Conservation (phyloP, 53 echinoderm and acorn worm genomes). For the Paelopatides confundens region DNA sequence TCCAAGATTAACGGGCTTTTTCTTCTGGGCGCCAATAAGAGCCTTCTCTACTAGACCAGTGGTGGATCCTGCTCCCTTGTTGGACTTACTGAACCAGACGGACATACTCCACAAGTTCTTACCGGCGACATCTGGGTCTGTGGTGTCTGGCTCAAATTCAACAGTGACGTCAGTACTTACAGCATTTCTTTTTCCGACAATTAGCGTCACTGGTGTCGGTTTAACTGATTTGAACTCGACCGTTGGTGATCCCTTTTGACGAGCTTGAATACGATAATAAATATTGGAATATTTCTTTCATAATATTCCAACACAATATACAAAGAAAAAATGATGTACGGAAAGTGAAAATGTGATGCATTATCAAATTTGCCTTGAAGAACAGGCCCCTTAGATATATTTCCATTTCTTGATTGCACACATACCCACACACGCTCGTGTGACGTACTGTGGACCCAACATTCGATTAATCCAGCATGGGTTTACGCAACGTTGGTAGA, state of each 20-base stretch:
- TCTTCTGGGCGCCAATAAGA: background rate
- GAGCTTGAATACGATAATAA: too few relatives aligned
- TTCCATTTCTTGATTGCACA: too few relatives aligned
- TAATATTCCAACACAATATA: background rate
- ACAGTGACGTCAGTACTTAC: constrained; percentile 21
- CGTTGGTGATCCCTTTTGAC: background rate
- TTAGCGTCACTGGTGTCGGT: constrained; percentile 15
- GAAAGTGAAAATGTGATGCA: background rate
- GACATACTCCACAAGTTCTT: constrained; percentile 17
- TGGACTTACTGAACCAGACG: constrained; percentile 30
- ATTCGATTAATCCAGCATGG: too few relatives aligned
- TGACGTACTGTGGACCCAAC: too few relatives aligned
- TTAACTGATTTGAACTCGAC: constrained; percentile 20
- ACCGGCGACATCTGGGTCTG: background rate
- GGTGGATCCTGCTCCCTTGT: constrained; percentile 18
- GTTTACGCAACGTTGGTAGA: too few relatives aligned
- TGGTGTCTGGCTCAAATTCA: constrained; percentile 28
- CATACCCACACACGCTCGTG: too few relatives aligned
- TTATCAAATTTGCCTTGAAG: background rate
- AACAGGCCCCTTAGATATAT: too few relatives aligned
- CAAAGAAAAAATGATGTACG: background rate
- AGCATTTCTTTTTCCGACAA: background rate
- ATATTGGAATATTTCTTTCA: background rate
- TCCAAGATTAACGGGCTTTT: background rate
- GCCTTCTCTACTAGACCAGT: constrained; percentile 4